Evolutionary conservation across 1,140 invertebrate genomes (phyloP).

Genomic region (Drosophila yakuba): DNA sequence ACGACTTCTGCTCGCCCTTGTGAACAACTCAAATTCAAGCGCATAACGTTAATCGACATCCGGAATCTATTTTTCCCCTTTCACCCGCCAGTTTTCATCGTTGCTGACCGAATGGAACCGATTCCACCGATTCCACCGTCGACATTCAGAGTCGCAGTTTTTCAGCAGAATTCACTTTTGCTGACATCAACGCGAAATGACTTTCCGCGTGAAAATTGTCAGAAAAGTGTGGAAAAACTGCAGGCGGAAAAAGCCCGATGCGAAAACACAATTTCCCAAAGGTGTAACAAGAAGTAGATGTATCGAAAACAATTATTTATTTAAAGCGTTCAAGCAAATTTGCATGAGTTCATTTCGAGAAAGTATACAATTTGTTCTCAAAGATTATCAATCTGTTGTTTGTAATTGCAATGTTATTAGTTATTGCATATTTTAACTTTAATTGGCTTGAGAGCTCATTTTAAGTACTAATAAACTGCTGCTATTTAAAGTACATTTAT

Average conservation of each 20-base stretch:
- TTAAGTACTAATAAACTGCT: too few species aligned
- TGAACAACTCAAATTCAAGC: neutral
- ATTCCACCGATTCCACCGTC: neutral
- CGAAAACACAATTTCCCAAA: neutral
- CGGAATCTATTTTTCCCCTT: neutral
- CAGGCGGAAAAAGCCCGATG: neutral
- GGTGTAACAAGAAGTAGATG: neutral
- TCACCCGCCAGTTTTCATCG: constrained; percentile 3
- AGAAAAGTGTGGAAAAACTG: neutral
- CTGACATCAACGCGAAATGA: constrained; percentile 8
- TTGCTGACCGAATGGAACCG: constrained; percentile 3
- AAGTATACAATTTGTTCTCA: too few species aligned
- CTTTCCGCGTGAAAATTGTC: constrained; percentile 8
- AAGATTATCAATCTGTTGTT: too few species aligned
- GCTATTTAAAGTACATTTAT: too few species aligned
- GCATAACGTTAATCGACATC: constrained; percentile 8
- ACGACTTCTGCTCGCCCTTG: neutral
- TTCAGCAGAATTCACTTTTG: constrained; percentile 6
- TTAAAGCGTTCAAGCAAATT: neutral
- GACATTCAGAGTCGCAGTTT: constrained; percentile 3
- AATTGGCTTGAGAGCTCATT: too few species aligned
- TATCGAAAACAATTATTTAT: constrained; percentile 3
- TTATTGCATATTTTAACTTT: too few species aligned
- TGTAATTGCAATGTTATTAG: too few species aligned
- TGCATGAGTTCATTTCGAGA: too few species aligned